Percentiles rank a stretch among this genome's conserved stretches.
These are phyloP conservation scores for Platygyra sinensis DNA, from an alignment of 64 coral and sea anemone genomes.

Conservation along the genomic window DNA sequence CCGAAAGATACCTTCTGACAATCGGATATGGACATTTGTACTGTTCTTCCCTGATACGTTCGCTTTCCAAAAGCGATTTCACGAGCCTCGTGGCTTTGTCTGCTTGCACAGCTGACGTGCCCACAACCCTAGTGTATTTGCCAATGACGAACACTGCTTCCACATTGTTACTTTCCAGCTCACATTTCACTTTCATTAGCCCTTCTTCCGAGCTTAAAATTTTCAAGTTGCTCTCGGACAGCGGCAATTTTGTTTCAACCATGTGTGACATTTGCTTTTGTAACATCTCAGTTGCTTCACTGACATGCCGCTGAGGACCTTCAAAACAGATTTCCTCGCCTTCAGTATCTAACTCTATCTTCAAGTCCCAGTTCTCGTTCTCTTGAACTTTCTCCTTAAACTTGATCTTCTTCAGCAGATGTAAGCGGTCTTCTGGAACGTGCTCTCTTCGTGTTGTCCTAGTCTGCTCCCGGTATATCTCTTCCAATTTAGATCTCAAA, in stretches of 20 bases:
- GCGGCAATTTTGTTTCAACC: neutral
- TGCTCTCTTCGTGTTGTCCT: constrained; percentile 22
- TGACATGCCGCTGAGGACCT: too few relatives aligned
- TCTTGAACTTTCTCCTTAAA: too few relatives aligned
- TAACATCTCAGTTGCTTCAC: neutral
- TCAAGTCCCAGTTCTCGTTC: too few relatives aligned
- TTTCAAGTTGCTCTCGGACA: constrained; percentile 22
- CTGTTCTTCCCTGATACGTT: constrained; percentile 14
- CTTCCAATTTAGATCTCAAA: neutral
- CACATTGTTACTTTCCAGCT: neutral
- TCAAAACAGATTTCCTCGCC: constrained; percentile 18
- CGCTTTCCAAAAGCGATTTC: constrained; percentile 14
- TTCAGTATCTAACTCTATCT: too few relatives aligned
- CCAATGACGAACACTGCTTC: constrained; percentile 38
- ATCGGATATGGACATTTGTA: neutral
- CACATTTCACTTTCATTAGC: neutral
- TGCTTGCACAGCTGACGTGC: constrained; percentile 36
- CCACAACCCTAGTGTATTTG: constrained; percentile 6
- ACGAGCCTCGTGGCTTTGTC: constrained; percentile 42
- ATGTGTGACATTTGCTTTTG: constrained; percentile 9
- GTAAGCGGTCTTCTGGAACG: constrained; percentile 51
- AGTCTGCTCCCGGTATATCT: constrained; percentile 26
- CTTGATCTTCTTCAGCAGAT: neutral
- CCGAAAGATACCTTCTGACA: constrained; percentile 4
- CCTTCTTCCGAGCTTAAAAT: constrained; percentile 18